A percentile compares a stretch with the other conserved stretches of the same genome.
phyloP scores from a whole-genome alignment of 2,888 invertebrate species.

The Drosophila fungiperda region DNA sequence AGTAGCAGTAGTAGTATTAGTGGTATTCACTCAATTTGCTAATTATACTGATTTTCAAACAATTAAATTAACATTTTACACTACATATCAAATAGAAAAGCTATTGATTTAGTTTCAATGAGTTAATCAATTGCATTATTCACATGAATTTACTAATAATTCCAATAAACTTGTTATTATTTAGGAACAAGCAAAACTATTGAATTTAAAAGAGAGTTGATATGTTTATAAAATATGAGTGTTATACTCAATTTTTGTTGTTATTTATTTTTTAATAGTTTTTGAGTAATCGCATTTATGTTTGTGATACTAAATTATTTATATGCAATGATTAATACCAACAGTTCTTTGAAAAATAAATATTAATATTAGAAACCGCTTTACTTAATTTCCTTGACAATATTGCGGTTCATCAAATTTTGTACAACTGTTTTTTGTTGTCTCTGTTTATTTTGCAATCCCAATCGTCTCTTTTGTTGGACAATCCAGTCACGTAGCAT shows the following conservation, averaged over 20 bases:
- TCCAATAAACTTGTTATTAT: not conserved
- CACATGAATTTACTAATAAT: not conserved
- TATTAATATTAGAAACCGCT: not conserved
- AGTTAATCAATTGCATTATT: not conserved
- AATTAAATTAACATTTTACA: not conserved
- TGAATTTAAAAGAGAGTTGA: not conserved
- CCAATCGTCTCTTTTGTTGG: conserved; percentile 14
- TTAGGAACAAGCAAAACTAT: not conserved
- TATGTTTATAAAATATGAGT: not conserved
- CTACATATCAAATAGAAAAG: not conserved
- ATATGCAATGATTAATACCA: not conserved
- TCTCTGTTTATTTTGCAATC: conserved; percentile 13
- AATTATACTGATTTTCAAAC: not conserved
- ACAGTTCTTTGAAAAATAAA: not conserved
- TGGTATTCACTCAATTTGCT: conserved; percentile 1
- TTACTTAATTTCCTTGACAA: not conserved
- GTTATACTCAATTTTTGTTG: not conserved
- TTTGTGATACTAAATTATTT: not conserved
- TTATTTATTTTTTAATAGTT: not conserved
- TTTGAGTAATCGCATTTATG: not conserved
- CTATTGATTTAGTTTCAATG: not conserved
- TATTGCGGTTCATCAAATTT: not conserved
- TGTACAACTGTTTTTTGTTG: not conserved
- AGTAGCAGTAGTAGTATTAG: not conserved
- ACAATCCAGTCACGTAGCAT: conserved; percentile 45